Evolutionary conservation across 2,888 invertebrate genomes (phyloP).

Genomic region (Lampropteryx suffumata): DNA sequence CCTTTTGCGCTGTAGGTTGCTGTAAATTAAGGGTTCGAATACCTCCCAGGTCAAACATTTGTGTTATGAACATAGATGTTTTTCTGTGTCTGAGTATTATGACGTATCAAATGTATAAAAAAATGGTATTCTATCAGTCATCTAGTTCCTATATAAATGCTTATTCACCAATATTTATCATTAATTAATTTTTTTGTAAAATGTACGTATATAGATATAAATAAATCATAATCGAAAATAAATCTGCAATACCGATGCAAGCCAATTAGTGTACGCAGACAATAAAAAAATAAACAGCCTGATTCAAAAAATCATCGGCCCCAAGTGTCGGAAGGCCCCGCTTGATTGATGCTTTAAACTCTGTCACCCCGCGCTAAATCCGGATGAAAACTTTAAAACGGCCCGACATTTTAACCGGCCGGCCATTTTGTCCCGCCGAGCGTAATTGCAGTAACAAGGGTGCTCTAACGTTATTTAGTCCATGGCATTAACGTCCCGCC

Average conservation of each 20-base stretch:
- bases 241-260: slow-evolving; percentile 17
- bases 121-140: no score
- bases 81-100: no score
- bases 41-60: no score
- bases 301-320: slow-evolving; percentile 47
- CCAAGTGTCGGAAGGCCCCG: slow-evolving; percentile 38
- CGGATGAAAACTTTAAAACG: slow-evolving; percentile 67
- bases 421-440: slow-evolving; percentile 50
- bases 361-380: slow-evolving; percentile 55
- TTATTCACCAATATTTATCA: no score
- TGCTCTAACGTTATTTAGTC: slow-evolving; percentile 78
- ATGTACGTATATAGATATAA: background rate
- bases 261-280: slow-evolving; percentile 29
- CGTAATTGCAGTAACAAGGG: slow-evolving; percentile 78
- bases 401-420: slow-evolving; percentile 58
- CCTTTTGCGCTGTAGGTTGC: no score
- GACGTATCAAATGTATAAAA: no score
- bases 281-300: slow-evolving; percentile 40
- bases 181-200: no score
- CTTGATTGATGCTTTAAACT: slow-evolving; percentile 67
- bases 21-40: no score
- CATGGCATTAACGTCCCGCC: slow-evolving; percentile 68
- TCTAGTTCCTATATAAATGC: no score
- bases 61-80: no score
- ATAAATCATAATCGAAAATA: slow-evolving; percentile 9